Conservation (phyloP, 2,797 vertebrate species). For the Parauchenoglanis punctatus region DNA sequence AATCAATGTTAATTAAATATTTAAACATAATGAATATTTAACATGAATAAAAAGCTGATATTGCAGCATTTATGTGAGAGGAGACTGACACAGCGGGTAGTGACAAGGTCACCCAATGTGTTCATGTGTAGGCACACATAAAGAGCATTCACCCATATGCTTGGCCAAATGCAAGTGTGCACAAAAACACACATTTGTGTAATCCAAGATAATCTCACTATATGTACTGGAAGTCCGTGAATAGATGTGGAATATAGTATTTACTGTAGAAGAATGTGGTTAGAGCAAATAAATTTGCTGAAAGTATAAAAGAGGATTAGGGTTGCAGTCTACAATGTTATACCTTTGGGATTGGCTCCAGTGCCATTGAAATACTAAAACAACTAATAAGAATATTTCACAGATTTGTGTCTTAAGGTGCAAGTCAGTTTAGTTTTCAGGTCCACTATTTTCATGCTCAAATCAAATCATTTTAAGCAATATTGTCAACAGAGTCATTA, state of each 20-base stretch:
- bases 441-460: neutral
- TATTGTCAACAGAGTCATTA: neutral
- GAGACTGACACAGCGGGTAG: slow-evolving; percentile 58
- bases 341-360: neutral
- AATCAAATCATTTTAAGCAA: neutral
- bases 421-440: neutral
- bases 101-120: slow-evolving; percentile 58
- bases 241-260: neutral
- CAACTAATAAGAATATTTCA: neutral
- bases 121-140: slow-evolving; percentile 1
- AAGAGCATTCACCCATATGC: neutral
- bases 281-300: neutral
- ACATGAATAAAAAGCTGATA: slow-evolving; percentile 68
- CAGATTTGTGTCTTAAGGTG: neutral
- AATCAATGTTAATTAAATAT: slow-evolving; percentile 69
- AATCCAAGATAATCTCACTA: neutral
- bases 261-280: neutral
- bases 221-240: neutral
- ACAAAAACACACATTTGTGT: slow-evolving; percentile 7
- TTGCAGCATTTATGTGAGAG: slow-evolving; percentile 60
- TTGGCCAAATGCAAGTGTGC: slow-evolving; percentile 5
- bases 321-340: neutral
- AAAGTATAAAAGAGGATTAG: neutral
- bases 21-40: slow-evolving; percentile 71
- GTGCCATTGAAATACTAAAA: neutral